A percentile compares a stretch with the other conserved stretches of the same genome.
Evolutionary conservation across 2,797 vertebrate species (phyloP).

Genomic region (Salmo trutta): DNA sequence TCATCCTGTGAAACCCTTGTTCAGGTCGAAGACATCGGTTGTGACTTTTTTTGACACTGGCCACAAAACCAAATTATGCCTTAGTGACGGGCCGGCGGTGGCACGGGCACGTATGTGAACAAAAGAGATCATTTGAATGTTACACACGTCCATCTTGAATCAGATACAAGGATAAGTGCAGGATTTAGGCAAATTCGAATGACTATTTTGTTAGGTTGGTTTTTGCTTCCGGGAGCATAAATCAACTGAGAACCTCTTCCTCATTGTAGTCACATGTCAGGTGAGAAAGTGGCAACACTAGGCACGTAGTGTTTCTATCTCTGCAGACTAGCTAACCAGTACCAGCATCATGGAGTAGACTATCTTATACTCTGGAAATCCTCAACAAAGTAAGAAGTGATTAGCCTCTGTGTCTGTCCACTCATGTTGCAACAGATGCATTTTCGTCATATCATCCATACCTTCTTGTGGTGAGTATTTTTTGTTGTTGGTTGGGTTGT

Average conservation of each 20-base stretch:
- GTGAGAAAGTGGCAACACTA: not conserved
- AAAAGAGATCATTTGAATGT: not conserved
- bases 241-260: constrained; percentile 3
- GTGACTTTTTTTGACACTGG: not conserved
- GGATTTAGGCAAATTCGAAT: not conserved
- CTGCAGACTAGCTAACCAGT: not conserved
- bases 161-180: not conserved
- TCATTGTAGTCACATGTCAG: not conserved
- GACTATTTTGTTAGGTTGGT: not conserved
- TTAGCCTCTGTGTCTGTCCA: not conserved
- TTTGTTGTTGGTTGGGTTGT: not conserved
- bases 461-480: not conserved
- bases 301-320: not conserved
- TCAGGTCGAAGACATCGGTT: not conserved
- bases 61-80: not conserved
- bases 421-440: not conserved
- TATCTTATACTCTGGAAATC: not conserved
- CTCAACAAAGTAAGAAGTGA: not conserved
- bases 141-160: not conserved
- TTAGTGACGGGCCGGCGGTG: not conserved
- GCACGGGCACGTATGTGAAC: not conserved
- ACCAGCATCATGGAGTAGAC: not conserved
- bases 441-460: not conserved
- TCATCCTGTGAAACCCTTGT: not conserved
- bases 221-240: not conserved